Evolutionary conservation across 2,888 invertebrate species (phyloP).

Genomic region (Sipha maydis): DNA sequence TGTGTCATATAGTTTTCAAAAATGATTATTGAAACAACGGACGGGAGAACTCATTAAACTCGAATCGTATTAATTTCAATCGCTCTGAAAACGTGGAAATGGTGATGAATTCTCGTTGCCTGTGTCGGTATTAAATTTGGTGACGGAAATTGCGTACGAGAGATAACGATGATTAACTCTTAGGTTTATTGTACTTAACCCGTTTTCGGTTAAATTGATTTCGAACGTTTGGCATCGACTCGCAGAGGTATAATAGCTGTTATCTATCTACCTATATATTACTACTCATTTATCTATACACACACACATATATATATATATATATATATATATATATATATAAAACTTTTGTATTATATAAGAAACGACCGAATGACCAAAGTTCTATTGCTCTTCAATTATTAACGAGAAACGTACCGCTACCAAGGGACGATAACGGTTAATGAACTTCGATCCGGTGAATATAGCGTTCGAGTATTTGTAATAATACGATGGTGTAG

Average conservation of each 20-base stretch:
- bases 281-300: too few relatives aligned
- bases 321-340: not conserved
- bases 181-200: not conserved
- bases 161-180: not conserved
- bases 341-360: not conserved
- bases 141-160: not conserved
- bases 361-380: not conserved
- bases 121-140: too few relatives aligned
- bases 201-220: not conserved
- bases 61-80: too few relatives aligned
- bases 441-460: slow-evolving; percentile 16
- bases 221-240: not conserved
- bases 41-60: too few relatives aligned
- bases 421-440: not conserved
- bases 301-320: too few relatives aligned
- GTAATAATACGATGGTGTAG: not conserved
- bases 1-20: too few relatives aligned
- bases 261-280: not conserved
- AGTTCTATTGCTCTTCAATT: not conserved
- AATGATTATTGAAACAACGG: too few relatives aligned
- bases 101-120: too few relatives aligned
- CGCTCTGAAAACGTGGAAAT: too few relatives aligned
- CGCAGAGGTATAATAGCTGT: not conserved
- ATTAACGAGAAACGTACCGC: not conserved
- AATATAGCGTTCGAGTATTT: not conserved